Conservation (phyloP, 2,888 invertebrate species). For the Drosophila quasianomalipes region DNA sequence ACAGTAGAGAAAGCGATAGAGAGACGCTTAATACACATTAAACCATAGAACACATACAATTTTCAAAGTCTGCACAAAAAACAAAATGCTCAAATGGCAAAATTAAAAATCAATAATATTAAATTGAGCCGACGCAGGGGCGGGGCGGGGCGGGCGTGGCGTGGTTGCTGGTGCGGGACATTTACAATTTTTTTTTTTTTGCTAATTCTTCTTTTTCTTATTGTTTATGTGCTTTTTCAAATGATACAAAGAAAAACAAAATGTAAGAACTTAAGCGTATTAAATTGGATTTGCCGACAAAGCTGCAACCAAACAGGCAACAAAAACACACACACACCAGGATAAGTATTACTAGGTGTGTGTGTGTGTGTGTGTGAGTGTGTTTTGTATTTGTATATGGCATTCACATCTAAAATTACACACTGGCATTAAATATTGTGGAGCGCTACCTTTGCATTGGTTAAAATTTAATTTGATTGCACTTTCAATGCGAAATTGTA, state of each 20-base stretch:
- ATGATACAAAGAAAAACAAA: slow-evolving; percentile 60
- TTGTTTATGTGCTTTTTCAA: slow-evolving; percentile 24
- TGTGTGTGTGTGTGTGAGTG: slow-evolving; percentile 21
- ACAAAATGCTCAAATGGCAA: slow-evolving; percentile 66
- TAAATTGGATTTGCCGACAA: slow-evolving; percentile 81
- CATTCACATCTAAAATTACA: slow-evolving; percentile 32
- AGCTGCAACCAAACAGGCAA: slow-evolving; percentile 79
- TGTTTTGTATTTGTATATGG: slow-evolving; percentile 26
- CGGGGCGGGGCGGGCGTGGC: slow-evolving; percentile 3
- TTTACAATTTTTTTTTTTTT: slow-evolving; percentile 34
- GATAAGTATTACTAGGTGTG: slow-evolving; percentile 25
- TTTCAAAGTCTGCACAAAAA: slow-evolving; percentile 69
- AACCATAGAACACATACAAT: slow-evolving; percentile 59
- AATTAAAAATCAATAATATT: slow-evolving; percentile 81
- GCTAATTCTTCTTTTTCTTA: slow-evolving; percentile 11
- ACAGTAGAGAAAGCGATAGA: neutral
- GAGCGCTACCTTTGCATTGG: slow-evolving; percentile 26
- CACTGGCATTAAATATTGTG: slow-evolving; percentile 11
- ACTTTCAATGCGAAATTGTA: slow-evolving; percentile 19
- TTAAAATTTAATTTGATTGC: slow-evolving; percentile 19
- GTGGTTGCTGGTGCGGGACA: slow-evolving; percentile 33
- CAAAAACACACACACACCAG: slow-evolving; percentile 41
- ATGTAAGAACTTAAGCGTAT: slow-evolving; percentile 82
- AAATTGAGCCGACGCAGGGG: slow-evolving; percentile 54
- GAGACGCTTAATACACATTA: slow-evolving; percentile 61